Percentiles rank a stretch among this genome's conserved stretches.
Conservation (phyloP, 2,113 vertebrate genomes). For the Pelecanus crispus region DNA sequence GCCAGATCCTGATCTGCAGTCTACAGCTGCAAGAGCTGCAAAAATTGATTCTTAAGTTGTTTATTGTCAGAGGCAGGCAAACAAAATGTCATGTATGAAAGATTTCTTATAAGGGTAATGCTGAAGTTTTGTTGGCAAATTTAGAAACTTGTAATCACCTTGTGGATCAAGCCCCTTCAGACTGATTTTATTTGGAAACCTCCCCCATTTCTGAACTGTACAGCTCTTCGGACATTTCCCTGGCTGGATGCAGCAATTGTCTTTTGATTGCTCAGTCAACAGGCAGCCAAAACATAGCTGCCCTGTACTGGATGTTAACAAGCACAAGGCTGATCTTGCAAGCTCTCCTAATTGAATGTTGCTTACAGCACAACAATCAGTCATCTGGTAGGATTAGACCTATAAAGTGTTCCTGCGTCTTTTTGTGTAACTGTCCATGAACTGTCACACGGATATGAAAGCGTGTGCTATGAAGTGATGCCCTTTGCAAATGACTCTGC, state of each 20-base stretch:
- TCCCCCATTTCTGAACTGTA: background rate
- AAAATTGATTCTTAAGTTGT: background rate
- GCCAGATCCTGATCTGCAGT: background rate
- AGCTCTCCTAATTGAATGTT: slow-evolving; percentile 14
- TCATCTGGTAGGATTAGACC: background rate
- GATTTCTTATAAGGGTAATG: background rate
- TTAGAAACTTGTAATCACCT: background rate
- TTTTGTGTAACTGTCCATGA: background rate
- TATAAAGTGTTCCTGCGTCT: background rate
- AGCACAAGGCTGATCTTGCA: background rate
- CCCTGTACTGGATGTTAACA: slow-evolving; percentile 7
- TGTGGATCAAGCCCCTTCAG: background rate
- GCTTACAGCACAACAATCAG: background rate
- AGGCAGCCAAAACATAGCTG: background rate
- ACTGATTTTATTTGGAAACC: background rate
- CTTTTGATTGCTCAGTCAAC: background rate
- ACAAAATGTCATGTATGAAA: background rate
- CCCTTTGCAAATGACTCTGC: background rate
- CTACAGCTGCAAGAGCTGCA: background rate
- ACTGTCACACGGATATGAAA: background rate
- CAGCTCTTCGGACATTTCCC: fast-evolving
- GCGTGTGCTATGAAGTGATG: background rate
- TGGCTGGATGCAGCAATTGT: background rate
- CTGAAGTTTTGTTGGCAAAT: background rate
- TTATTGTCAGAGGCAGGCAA: background rate